Percentiles rank a stretch among this genome's conserved stretches.
Conservation (phyloP, 2,113 vertebrate species). For the Macquaria australasica region DNA sequence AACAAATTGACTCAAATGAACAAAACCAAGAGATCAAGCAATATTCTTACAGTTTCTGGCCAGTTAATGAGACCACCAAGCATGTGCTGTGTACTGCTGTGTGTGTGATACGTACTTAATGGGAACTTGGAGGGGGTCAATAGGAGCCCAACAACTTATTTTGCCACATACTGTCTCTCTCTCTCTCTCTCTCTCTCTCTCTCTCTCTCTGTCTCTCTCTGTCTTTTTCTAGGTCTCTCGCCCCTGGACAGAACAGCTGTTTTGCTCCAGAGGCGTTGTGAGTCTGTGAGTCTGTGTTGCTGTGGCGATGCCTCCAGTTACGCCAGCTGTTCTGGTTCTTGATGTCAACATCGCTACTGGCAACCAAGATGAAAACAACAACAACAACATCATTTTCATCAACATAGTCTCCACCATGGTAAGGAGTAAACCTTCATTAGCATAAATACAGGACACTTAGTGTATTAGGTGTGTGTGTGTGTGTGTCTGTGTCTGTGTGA, state of each 20-base stretch:
- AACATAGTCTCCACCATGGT: background rate
- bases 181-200: background rate
- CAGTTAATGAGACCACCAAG: background rate
- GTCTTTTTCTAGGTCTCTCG: slow-evolving; percentile 39
- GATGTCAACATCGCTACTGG: slow-evolving; percentile 65
- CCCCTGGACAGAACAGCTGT: slow-evolving; percentile 72
- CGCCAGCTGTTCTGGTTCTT: slow-evolving; percentile 62
- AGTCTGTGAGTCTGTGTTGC: slow-evolving; percentile 59
- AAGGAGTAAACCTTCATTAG: background rate
- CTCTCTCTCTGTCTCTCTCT: background rate
- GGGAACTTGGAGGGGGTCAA: background rate
- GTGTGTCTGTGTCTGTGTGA: background rate
- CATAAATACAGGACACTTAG: slow-evolving; percentile 9
- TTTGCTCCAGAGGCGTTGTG: slow-evolving; percentile 57
- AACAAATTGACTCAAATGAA: no score
- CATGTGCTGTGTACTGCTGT: background rate
- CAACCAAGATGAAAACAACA: slow-evolving; percentile 50
- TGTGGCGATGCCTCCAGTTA: slow-evolving; percentile 69
- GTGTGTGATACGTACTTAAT: background rate
- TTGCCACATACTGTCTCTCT: background rate
- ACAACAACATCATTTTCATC: slow-evolving; percentile 15
- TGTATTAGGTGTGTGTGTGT: background rate
- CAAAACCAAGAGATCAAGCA: background rate
- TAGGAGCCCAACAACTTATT: background rate
- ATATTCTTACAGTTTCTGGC: background rate